phyloP scores from a whole-genome alignment of 2,113 vertebrate species.

The Phyllostomus discolor region DNA sequence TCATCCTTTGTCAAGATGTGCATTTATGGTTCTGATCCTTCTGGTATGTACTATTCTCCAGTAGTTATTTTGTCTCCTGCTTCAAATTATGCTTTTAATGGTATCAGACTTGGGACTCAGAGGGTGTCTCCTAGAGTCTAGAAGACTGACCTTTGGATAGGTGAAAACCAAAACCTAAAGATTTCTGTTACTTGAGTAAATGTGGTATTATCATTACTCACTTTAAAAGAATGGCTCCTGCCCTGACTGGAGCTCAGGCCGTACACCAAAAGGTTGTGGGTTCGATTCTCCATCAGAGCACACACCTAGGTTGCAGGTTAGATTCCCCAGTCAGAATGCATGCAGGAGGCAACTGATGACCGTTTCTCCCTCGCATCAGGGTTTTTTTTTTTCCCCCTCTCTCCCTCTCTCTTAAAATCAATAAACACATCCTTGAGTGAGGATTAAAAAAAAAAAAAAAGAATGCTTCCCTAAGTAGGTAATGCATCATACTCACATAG shows the following conservation, averaged over 20 bases:
- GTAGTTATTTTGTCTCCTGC: not conserved
- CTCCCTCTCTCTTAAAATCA: not conserved
- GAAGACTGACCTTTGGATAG: not conserved
- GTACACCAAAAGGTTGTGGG: not conserved
- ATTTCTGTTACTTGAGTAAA: not conserved
- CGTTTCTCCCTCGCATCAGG: too few relatives aligned
- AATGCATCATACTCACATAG: not conserved
- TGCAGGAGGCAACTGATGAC: too few relatives aligned
- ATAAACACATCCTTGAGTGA: not conserved
- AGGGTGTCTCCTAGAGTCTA: not conserved
- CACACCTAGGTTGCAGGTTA: too few relatives aligned
- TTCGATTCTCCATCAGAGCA: not conserved
- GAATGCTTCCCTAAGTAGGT: not conserved
- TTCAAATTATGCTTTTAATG: not conserved
- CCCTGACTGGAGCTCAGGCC: not conserved
- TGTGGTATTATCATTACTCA: not conserved
- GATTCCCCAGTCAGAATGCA: too few relatives aligned
- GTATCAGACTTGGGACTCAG: not conserved
- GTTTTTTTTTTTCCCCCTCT: too few relatives aligned
- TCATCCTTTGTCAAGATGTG: not conserved
- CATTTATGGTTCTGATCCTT: not conserved
- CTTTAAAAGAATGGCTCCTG: not conserved
- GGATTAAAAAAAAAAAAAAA: not conserved
- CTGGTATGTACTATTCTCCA: not conserved
- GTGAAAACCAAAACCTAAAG: not conserved